Evolutionary conservation across 1,140 invertebrate species (phyloP), one percentile per base, ranked within the genome.

Genomic region (Cydia splendana): DNA sequence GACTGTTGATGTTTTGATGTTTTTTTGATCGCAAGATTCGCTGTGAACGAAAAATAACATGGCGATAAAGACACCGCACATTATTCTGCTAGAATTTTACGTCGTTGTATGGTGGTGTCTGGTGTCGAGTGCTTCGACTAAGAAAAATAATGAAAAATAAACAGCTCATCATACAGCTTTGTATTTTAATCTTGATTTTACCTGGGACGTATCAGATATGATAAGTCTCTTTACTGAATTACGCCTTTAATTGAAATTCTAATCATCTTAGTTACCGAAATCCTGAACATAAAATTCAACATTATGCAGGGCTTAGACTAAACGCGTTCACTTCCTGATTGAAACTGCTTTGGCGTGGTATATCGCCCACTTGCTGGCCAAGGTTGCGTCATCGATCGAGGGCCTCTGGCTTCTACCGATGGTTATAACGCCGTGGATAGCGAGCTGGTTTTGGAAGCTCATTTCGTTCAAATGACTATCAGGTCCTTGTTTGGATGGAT

Each of bases 341-440:
- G 57, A 24, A 62, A 20, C 67, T 42, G 53, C 57, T 57, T 57
- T 38, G 65, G 20, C 20, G 45, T 71, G 10, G 69, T 65, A 48
- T 65, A 48, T 65, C 80, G 79, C 84, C 84, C 80, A 86, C 83
- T 67, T 69, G 74, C 69, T 62, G 62, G 28, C 76, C 79, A 82
- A 86, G 81, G 83, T 86, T 83, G 77, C 78, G 77, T 78, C 80
- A 82, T 84, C 80, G 83, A 83, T 81, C 71, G 80, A 75, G 79
- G 78, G 74, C 77, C 80, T 75, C 82, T 71, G n/a, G 67, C 30
- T 20, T 62, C n/a, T 69, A 24, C 34, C 9, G 67, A 71, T 38
- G 67, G 67, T 10, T 18, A 20, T 67, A 65, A 34, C 67, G 67
- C 67, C 34, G 15, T 71, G 34, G 34, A 45, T 71, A 18, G 28